phyloP scores from a whole-genome alignment of 2,888 invertebrate genomes.

The Thumatha senex region DNA sequence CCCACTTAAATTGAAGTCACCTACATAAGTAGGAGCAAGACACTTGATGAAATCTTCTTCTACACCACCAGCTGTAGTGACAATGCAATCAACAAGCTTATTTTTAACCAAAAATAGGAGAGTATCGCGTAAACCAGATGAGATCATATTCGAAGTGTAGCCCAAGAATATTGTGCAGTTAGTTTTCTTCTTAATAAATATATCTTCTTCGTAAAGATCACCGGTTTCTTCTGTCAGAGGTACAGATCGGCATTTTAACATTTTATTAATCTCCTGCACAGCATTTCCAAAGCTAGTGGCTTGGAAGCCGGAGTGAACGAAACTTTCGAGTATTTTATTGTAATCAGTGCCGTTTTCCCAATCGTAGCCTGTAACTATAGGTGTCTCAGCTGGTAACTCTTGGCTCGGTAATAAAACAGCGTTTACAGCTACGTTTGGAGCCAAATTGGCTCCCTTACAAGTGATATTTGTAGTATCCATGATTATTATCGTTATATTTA shows the following conservation, averaged over 20 bases:
- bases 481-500: slow-evolving; percentile 12
- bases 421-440: slow-evolving; percentile 84
- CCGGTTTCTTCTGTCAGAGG: slow-evolving; percentile 87
- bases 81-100: slow-evolving; percentile 95
- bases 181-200: slow-evolving; percentile 89
- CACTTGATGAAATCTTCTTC: slow-evolving; percentile 99
- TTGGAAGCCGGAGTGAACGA: slow-evolving; percentile 95
- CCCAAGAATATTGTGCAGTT: slow-evolving; percentile 98
- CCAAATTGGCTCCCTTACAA: slow-evolving; percentile 53
- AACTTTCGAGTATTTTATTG: slow-evolving; percentile 91
- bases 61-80: slow-evolving; percentile 98
- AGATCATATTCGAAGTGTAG: slow-evolving; percentile 98
- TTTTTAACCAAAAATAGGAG: slow-evolving; percentile 88
- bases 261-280: slow-evolving; percentile 95
- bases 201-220: slow-evolving; percentile 89
- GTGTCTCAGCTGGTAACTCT: slow-evolving; percentile 86
- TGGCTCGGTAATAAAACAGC: slow-evolving; percentile 89
- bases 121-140: slow-evolving; percentile 96
- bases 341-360: slow-evolving; percentile 96
- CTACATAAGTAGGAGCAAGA: slow-evolving; percentile 96
- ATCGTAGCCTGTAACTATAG: slow-evolving; percentile 93
- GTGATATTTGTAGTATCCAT: slow-evolving; percentile 57
- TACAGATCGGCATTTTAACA: slow-evolving; percentile 90
- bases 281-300: slow-evolving; percentile 97
- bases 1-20: slow-evolving; percentile 94